Conservation (phyloP, 2,888 invertebrate genomes). For the Scelioninae gen. 2 region DNA sequence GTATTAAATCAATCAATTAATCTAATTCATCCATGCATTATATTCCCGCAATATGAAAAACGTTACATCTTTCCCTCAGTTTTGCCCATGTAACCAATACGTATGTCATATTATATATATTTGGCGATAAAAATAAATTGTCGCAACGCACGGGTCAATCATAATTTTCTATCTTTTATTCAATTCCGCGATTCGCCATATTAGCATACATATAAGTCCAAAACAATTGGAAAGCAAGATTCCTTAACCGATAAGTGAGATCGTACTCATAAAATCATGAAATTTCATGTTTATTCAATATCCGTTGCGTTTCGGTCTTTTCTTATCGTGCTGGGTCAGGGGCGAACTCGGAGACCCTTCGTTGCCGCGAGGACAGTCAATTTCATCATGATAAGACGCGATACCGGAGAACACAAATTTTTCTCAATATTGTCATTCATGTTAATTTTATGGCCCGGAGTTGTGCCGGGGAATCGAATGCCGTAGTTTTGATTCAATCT, state of each 20-base stretch:
- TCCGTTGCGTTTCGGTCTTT: conserved; percentile 59
- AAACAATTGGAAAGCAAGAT: conserved; percentile 67
- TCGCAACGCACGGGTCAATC: conserved; percentile 66
- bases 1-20: too few relatives aligned
- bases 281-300: conserved; percentile 75
- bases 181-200: conserved; percentile 70
- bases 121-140: conserved; percentile 49
- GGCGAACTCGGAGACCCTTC: conserved; percentile 52
- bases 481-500: conserved; percentile 44
- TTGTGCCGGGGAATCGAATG: conserved; percentile 19
- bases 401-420: conserved; percentile 36
- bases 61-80: background rate
- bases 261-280: conserved; percentile 73
- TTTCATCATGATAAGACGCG: conserved; percentile 63
- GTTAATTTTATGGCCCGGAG: conserved; percentile 45
- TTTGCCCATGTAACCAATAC: background rate
- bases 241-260: conserved; percentile 65
- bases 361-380: conserved; percentile 57
- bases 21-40: too few relatives aligned
- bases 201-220: conserved; percentile 73
- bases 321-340: conserved; percentile 60
- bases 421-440: conserved; percentile 42
- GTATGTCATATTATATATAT: conserved; percentile 6
- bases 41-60: too few relatives aligned
- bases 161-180: conserved; percentile 74